These are phyloP conservation scores for Theropithecus gelada DNA, from an alignment of 2,113 vertebrate species.

Conservation along the genomic window DNA sequence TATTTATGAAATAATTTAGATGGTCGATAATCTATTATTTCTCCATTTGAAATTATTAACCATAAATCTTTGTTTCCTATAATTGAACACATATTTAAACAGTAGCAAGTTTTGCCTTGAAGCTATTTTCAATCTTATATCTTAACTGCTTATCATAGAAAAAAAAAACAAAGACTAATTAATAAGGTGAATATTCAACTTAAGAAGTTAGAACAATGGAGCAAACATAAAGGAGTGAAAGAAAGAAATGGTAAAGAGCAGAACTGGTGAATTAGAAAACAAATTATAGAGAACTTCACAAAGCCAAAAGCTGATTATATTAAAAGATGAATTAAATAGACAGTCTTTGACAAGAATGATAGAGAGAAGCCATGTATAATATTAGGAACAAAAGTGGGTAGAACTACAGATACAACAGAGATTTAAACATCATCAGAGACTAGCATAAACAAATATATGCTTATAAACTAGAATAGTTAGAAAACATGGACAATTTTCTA, in stretches of 20 bases:
- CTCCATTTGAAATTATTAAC: neutral
- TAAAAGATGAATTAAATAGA: neutral
- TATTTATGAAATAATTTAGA: slow-evolving; percentile 24
- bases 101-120: slow-evolving; percentile 32
- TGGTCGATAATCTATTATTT: neutral
- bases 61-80: neutral
- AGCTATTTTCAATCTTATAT: neutral
- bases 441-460: neutral
- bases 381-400: neutral
- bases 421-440: neutral
- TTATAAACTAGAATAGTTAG: neutral
- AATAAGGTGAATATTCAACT: neutral
- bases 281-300: neutral
- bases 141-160: neutral
- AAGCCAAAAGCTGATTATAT: neutral
- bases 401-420: neutral
- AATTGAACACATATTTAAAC: neutral
- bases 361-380: neutral
- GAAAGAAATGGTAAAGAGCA: neutral
- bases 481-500: neutral
- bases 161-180: neutral
- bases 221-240: neutral
- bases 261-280: neutral
- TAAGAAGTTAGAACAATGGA: neutral
- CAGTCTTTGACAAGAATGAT: neutral